Percentiles rank a stretch among this genome's conserved stretches.
Conservation (phyloP, 2,113 vertebrate genomes). For the Lathamus discolor region DNA sequence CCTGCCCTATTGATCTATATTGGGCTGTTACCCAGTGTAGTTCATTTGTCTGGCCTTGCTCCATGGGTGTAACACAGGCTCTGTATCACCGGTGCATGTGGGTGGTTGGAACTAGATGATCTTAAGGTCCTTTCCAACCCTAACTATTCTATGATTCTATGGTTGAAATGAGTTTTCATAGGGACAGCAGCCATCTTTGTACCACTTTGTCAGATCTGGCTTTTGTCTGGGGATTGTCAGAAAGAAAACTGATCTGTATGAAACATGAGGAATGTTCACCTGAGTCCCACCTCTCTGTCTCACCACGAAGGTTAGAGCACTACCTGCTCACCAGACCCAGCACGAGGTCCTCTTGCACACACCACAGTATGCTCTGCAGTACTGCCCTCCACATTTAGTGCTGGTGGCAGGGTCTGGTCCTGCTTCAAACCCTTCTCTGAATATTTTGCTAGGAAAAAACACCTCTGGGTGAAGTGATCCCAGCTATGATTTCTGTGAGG, state of each 20-base stretch:
- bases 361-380: too few species aligned
- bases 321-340: background rate
- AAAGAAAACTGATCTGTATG: background rate
- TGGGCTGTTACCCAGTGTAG: background rate
- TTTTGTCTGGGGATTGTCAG: background rate
- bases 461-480: background rate
- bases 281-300: background rate
- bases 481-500: background rate
- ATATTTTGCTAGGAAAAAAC: background rate
- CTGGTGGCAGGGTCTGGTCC: background rate
- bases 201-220: background rate
- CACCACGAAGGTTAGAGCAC: background rate
- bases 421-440: background rate
- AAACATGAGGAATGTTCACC: background rate
- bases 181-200: background rate
- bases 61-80: background rate
- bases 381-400: background rate
- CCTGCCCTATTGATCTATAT: background rate
- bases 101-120: background rate
- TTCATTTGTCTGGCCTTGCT: background rate
- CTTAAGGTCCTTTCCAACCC: background rate
- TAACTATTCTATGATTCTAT: background rate
- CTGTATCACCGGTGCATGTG: rapidly evolving
- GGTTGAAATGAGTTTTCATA: background rate
- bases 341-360: background rate